phyloP scores from a whole-genome alignment of 2,797 vertebrate genomes.

The Syngnathus acus region DNA sequence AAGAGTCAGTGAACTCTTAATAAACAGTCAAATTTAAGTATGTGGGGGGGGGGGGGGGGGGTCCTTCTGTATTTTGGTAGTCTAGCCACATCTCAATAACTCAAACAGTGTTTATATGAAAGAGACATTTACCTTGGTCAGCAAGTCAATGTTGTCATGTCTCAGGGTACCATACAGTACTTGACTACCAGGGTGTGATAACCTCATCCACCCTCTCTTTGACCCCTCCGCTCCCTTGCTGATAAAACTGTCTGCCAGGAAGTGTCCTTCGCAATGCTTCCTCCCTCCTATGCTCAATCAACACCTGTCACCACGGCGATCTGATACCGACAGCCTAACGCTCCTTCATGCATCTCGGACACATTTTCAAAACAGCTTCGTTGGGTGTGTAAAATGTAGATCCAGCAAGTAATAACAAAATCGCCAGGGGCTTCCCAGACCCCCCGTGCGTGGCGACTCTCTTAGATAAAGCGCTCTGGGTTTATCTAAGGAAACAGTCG shows the following conservation, averaged over 20 bases:
- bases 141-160: conserved; percentile 44
- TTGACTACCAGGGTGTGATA: conserved; percentile 50
- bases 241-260: conserved; percentile 77
- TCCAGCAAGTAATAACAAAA: conserved; percentile 51
- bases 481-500: conserved; percentile 99
- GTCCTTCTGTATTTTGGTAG: not conserved
- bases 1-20: conserved; percentile 44
- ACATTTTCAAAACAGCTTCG: not conserved
- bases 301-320: conserved; percentile 81
- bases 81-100: conserved; percentile 51
- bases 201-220: conserved; percentile 50
- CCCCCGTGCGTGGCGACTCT: conserved; percentile 64
- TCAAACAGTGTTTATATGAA: conserved; percentile 65
- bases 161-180: conserved; percentile 32
- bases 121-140: conserved; percentile 63
- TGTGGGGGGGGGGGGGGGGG: not conserved
- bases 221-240: conserved; percentile 57
- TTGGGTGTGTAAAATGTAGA: conserved; percentile 36
- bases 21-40: conserved; percentile 26
- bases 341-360: conserved; percentile 2
- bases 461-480: conserved; percentile 68
- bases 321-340: conserved; percentile 28
- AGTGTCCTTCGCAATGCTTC: conserved; percentile 74
- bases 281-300: conserved; percentile 83
- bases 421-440: conserved; percentile 60